These are phyloP conservation scores for Buceros bicornis DNA, from an alignment of 2,797 vertebrate species.

Conservation along the genomic window DNA sequence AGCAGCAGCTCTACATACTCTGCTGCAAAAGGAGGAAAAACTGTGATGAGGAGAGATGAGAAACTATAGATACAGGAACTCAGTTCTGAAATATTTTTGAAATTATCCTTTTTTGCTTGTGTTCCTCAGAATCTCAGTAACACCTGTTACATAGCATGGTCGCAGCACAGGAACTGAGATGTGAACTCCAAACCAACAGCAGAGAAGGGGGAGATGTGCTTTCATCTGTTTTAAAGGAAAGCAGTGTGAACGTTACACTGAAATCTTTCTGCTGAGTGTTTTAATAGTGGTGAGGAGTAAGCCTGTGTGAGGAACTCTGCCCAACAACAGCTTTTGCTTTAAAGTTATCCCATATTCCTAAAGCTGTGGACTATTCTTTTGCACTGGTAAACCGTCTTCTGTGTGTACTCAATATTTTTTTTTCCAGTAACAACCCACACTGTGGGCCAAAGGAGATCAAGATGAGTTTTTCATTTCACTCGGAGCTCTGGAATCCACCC, in stretches of 20 bases:
- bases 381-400: background rate
- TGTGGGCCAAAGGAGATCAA: background rate
- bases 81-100: background rate
- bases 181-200: constrained; percentile 16
- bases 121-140: background rate
- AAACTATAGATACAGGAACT: background rate
- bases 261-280: background rate
- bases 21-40: background rate
- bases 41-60: background rate
- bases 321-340: background rate
- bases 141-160: background rate
- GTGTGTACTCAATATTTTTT: background rate
- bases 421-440: background rate
- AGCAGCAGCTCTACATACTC: background rate
- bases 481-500: constrained; percentile 29
- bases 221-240: constrained; percentile 10
- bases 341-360: background rate
- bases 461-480: constrained; percentile 43
- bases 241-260: background rate
- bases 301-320: background rate
- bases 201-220: background rate
- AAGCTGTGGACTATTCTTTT: background rate
- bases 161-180: background rate
- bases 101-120: background rate
- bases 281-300: background rate